These are phyloP conservation scores for Bos indicus DNA, from an alignment of 2,113 vertebrate species.

Conservation along the genomic window DNA sequence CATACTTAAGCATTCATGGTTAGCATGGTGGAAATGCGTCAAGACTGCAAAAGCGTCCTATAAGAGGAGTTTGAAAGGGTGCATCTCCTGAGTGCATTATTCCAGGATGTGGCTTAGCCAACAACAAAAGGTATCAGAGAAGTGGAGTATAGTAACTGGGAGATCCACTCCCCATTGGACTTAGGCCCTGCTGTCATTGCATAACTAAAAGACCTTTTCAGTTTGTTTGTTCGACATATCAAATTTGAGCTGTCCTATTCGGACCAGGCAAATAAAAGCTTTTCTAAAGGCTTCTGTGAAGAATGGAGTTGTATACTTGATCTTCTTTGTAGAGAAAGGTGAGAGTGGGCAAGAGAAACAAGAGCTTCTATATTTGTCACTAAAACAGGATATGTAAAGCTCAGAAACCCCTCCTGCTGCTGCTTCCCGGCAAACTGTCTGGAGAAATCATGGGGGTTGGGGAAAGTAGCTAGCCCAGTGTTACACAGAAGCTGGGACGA, in stretches of 20 bases:
- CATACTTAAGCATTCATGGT: background rate
- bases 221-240: conserved; percentile 70
- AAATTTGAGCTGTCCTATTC: conserved; percentile 60
- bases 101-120: conserved; percentile 51
- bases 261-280: conserved; percentile 56
- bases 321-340: conserved; percentile 54
- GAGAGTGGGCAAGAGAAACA: conserved; percentile 51
- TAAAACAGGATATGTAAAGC: conserved; percentile 26
- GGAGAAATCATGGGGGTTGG: background rate
- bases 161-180: conserved; percentile 62
- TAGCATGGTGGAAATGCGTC: background rate
- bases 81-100: conserved; percentile 9
- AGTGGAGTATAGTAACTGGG: conserved; percentile 3
- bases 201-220: conserved; percentile 66
- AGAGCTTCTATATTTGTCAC: conserved; percentile 18
- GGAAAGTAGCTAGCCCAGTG: background rate
- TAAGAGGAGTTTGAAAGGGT: conserved; percentile 23
- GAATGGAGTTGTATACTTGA: conserved; percentile 54
- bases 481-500: background rate
- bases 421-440: conserved; percentile 12
- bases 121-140: conserved; percentile 43
- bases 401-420: conserved; percentile 9
- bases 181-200: conserved; percentile 63
- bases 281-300: conserved; percentile 60
- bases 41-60: background rate